Evolutionary conservation across 2,113 vertebrate species (phyloP), one percentile per base, ranked within the genome.

Genomic region (Brachyhypopomus gauderio): DNA sequence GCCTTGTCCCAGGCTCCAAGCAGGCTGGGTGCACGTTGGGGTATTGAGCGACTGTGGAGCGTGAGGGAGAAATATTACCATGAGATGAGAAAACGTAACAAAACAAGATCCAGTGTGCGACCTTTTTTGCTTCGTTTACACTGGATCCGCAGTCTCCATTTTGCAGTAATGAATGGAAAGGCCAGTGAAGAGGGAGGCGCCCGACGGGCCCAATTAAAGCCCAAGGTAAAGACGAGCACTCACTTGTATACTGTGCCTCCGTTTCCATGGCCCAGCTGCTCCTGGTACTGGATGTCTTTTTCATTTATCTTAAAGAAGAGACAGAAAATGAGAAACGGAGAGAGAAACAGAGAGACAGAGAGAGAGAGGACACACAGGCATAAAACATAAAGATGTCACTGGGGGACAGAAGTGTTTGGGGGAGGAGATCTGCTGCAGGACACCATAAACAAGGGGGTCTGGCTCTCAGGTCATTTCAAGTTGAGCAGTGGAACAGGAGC

Each of bases 221-320:
- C 79, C 71, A 72, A 69, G 66, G 80, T 75, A 69, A 77, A 56
- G 81, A 76, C 60, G 63, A 77, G 76, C 86, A 97, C 97, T 97
- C 93, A 98, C 97, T 98, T 99, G 94, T 98, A 99, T 90, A 99
- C 97, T 0, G 96, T 97, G 83, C 97, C 97, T 85, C 97, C 97
- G 66, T 98, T 99, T 90, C 97, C 97, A 84, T 98, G 97, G 84
- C 97, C 97, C 63, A 99, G 97, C 88, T 97, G 96, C 90, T 99
- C 97, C 89, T 96, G 96, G 90, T 96, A 97, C 87, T 95, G 93
- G 89, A 99, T 98, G 93, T 99, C 97, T 91, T 98, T 96, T 90
- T 97, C 97, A 94, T 96, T 98, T 92, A 99, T 99, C 97, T 99
- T 92, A 89, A 93, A 81, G 77, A 59, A 81, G 25, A 77, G 36